These are phyloP conservation scores for Falco cherrug DNA, from an alignment of 2,797 vertebrate genomes.

Conservation along the genomic window DNA sequence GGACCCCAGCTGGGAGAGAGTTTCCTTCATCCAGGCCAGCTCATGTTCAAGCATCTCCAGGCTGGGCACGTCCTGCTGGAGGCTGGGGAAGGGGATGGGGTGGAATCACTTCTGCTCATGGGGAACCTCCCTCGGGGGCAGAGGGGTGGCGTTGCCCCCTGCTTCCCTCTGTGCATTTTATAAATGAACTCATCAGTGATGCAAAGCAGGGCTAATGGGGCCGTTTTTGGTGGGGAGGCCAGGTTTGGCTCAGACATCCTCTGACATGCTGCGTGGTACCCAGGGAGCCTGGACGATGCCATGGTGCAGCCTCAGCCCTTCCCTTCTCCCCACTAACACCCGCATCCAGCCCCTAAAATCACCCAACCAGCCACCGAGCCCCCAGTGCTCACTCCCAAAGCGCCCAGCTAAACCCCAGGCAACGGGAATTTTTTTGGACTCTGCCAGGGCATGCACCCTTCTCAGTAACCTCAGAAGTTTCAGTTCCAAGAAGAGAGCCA, in stretches of 20 bases:
- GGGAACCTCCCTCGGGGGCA: neutral
- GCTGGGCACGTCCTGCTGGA: slow-evolving; percentile 88
- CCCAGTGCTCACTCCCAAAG: fast-evolving
- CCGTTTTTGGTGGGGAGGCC: fast-evolving
- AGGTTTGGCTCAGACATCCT: neutral
- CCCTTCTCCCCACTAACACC: neutral
- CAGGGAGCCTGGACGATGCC: neutral
- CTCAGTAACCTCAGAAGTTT: neutral
- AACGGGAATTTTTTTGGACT: neutral
- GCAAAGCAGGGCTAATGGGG: fast-evolving
- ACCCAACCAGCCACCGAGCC: neutral
- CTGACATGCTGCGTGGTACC: fast-evolving
- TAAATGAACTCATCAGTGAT: fast-evolving
- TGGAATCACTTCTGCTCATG: neutral
- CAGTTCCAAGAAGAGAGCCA: neutral
- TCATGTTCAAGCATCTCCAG: slow-evolving; percentile 88
- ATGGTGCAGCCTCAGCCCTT: neutral
- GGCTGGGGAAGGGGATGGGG: slow-evolving; percentile 72
- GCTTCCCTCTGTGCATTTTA: fast-evolving
- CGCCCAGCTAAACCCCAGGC: neutral
- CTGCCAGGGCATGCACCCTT: neutral
- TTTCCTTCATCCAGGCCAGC: slow-evolving; percentile 92
- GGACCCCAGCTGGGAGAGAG: slow-evolving; percentile 89
- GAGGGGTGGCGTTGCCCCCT: fast-evolving
- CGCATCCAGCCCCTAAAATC: fast-evolving